phyloP scores from a whole-genome alignment of 1,140 invertebrate genomes.

The Cyrtorhinus lividipennis region DNA sequence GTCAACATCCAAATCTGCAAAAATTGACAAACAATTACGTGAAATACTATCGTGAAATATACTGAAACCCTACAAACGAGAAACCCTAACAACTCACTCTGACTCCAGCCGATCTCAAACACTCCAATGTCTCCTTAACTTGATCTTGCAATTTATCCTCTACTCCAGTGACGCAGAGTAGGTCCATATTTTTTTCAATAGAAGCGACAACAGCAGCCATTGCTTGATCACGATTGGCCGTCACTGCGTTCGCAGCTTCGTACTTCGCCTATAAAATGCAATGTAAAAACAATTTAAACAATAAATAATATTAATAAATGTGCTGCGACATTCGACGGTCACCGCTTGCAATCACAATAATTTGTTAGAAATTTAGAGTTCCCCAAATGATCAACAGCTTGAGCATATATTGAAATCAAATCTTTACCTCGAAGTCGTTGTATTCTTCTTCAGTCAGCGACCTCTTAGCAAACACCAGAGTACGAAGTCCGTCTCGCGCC shows the following conservation, averaged over 20 bases:
- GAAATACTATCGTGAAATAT: too few species aligned
- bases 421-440: conserved; percentile 63
- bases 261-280: conserved; percentile 49
- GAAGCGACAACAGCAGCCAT: conserved; percentile 77
- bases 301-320: not conserved
- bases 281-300: too few species aligned
- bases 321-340: not conserved
- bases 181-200: conserved; percentile 83
- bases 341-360: not conserved
- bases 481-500: conserved; percentile 90
- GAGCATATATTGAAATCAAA: not conserved
- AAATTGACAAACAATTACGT: not conserved
- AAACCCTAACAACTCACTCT: conserved; percentile 39
- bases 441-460: conserved; percentile 80
- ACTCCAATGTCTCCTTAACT: conserved; percentile 81
- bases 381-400: not conserved
- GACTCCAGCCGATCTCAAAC: conserved; percentile 88
- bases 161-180: conserved; percentile 89
- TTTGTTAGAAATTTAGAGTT: not conserved
- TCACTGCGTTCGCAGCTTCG: conserved; percentile 70
- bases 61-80: too few species aligned
- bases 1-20: conserved; percentile 93
- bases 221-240: conserved; percentile 65
- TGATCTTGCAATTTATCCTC: conserved; percentile 81
- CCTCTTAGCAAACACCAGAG: conserved; percentile 91